Conservation (phyloP, 2,888 invertebrate genomes). For the Plebejus melissa region DNA sequence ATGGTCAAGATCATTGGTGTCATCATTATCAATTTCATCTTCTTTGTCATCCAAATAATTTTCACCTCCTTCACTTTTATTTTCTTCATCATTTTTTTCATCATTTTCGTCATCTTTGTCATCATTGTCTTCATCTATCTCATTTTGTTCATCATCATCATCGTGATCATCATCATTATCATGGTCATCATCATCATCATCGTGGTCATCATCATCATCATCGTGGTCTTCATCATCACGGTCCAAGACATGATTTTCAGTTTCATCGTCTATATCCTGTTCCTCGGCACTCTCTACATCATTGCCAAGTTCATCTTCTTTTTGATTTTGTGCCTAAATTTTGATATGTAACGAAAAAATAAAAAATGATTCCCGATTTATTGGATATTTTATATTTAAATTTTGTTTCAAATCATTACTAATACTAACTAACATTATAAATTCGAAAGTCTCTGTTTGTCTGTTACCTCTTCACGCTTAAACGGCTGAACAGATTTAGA, state of each 20-base stretch:
- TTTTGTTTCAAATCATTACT: neutral
- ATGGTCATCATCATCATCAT: conserved; percentile 45
- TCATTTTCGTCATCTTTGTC: conserved; percentile 37
- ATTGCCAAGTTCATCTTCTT: conserved; percentile 38
- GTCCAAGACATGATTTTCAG: conserved; percentile 45
- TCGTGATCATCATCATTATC: conserved; percentile 43
- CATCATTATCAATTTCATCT: conserved; percentile 34
- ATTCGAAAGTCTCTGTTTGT: too few relatives aligned
- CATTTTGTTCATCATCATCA: conserved; percentile 41
- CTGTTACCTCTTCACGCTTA: too few relatives aligned
- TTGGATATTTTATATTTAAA: neutral
- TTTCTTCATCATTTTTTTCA: conserved; percentile 41
- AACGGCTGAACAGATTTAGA: too few relatives aligned
- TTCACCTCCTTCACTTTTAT: conserved; percentile 41
- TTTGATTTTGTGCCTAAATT: conserved; percentile 36
- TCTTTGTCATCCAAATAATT: conserved; percentile 39
- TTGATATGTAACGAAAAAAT: neutral
- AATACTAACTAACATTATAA: neutral
- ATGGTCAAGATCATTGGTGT: conserved; percentile 27
- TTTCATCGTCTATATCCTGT: conserved; percentile 41
- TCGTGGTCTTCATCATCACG: conserved; percentile 41
- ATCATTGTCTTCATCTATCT: conserved; percentile 42
- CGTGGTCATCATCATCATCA: conserved; percentile 42
- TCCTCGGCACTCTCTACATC: conserved; percentile 47
- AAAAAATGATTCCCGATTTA: neutral